These are phyloP conservation scores for Agelas oroides DNA, from an alignment of 37 sponge, comb jelly and placozoan genomes.

Conservation along the genomic window DNA sequence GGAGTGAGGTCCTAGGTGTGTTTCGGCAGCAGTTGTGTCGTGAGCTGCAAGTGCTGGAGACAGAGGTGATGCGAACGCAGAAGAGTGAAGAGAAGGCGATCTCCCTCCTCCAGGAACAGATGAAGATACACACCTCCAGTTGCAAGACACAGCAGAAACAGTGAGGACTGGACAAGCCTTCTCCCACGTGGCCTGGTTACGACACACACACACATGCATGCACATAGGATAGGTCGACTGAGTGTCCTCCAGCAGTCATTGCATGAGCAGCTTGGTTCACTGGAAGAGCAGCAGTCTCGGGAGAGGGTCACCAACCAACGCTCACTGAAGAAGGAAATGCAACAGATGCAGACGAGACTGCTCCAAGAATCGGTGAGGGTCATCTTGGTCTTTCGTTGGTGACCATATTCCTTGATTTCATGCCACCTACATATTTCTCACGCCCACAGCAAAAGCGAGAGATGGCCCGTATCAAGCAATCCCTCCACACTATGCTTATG, in stretches of 20 bases:
- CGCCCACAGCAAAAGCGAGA: slow-evolving; percentile 24
- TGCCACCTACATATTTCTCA: neutral
- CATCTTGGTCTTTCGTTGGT: neutral
- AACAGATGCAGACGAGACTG: slow-evolving; percentile 25
- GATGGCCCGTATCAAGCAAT: slow-evolving; percentile 4
- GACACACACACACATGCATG: neutral
- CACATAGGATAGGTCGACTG: slow-evolving; percentile 6
- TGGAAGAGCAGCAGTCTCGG: slow-evolving; percentile 14
- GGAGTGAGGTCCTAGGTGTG: neutral
- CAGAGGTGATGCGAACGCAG: neutral
- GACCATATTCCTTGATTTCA: too few species aligned
- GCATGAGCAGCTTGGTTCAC: slow-evolving; percentile 1
- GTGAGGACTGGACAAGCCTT: too few species aligned
- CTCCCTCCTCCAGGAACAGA: neutral
- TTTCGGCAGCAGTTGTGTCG: slow-evolving; percentile 3
- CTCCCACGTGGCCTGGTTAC: neutral
- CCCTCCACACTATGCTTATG: slow-evolving; percentile 38
- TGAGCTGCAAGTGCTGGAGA: slow-evolving; percentile 27
- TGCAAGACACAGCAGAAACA: neutral
- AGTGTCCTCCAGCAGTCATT: slow-evolving; percentile 11
- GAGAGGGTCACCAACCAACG: neutral
- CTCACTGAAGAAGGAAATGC: slow-evolving; percentile 33
- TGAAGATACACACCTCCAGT: neutral
- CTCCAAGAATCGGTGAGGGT: slow-evolving; percentile 18
- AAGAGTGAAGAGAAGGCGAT: neutral